A percentile compares a stretch with the other conserved stretches of the same genome.
Evolutionary conservation across 2,113 vertebrate genomes (phyloP).

Genomic region (Diphyllodes magnificus): DNA sequence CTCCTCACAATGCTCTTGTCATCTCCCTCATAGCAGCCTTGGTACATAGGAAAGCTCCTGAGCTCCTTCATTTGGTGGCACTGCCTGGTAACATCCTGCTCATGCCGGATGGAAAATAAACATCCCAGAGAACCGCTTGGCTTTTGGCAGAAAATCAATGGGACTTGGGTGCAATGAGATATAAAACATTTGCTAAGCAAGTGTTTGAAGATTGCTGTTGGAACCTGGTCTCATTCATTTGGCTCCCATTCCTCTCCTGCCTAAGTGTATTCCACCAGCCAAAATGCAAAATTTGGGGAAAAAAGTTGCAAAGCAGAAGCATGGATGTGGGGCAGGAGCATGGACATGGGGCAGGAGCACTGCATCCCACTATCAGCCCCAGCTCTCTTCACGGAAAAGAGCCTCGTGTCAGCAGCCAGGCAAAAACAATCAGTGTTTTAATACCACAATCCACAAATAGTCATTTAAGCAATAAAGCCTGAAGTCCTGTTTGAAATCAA

Average conservation of each 20-base stretch:
- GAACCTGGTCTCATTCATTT: not conserved
- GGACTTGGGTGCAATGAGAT: rapidly evolving
- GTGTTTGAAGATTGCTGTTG: not conserved
- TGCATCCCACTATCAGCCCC: not conserved
- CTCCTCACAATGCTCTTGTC: not conserved
- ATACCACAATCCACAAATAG: not conserved
- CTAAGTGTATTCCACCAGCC: not conserved
- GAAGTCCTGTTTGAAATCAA: not conserved
- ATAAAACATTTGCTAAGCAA: not conserved
- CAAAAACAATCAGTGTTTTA: not conserved
- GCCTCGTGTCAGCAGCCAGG: not conserved
- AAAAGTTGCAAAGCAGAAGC: not conserved
- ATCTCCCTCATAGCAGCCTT: not conserved
- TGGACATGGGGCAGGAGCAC: rapidly evolving
- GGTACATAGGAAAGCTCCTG: not conserved
- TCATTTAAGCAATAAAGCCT: not conserved
- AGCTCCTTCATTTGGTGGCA: not conserved
- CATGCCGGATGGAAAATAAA: not conserved
- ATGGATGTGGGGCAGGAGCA: rapidly evolving
- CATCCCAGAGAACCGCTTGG: not conserved
- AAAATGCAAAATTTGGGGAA: not conserved
- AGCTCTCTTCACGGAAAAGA: not conserved
- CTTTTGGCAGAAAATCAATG: not conserved
- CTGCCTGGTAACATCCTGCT: not conserved
- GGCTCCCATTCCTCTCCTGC: not conserved